Evolutionary conservation across 2,888 invertebrate genomes (phyloP).

Genomic region (Eristalis intricaria): DNA sequence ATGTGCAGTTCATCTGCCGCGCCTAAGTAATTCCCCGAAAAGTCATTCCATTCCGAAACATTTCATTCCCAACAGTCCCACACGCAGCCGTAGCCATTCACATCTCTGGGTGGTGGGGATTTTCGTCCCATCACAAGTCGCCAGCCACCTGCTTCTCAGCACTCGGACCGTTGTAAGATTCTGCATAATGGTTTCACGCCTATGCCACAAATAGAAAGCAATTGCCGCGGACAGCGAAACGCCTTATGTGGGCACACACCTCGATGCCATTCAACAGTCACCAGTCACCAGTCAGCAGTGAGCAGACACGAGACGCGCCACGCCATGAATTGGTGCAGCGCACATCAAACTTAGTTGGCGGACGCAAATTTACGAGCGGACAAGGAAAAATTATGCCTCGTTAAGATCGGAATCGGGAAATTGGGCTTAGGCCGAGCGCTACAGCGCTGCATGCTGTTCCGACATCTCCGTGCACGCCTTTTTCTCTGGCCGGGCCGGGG

Average conservation of each 20-base stretch:
- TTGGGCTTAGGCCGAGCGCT: slow-evolving; percentile 39
- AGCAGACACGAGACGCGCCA: background rate
- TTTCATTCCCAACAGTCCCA: slow-evolving; percentile 30
- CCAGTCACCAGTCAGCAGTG: slow-evolving; percentile 34
- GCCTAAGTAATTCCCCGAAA: slow-evolving; percentile 42
- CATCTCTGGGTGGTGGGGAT: slow-evolving; percentile 41
- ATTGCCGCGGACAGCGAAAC: slow-evolving; percentile 1
- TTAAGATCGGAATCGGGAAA: slow-evolving; percentile 63
- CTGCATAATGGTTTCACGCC: slow-evolving; percentile 48
- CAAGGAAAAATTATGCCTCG: slow-evolving; percentile 68
- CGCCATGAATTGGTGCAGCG: slow-evolving; percentile 44
- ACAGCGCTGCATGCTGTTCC: slow-evolving; percentile 55
- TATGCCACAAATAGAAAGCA: slow-evolving; percentile 38
- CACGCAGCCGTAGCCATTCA: slow-evolving; percentile 8
- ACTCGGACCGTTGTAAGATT: slow-evolving; percentile 10
- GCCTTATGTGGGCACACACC: slow-evolving; percentile 55
- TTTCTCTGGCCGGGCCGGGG: background rate
- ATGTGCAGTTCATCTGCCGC: slow-evolving; percentile 20
- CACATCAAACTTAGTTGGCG: slow-evolving; percentile 37
- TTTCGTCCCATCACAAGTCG: slow-evolving; percentile 32
- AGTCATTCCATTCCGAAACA: slow-evolving; percentile 10
- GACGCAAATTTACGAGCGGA: slow-evolving; percentile 66
- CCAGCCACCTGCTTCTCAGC: slow-evolving; percentile 58
- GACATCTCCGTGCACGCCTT: slow-evolving; percentile 36
- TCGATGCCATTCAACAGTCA: slow-evolving; percentile 27